Evolutionary conservation across 2,797 vertebrate species (phyloP), one percentile per base, ranked within the genome.

Genomic region (Taeniopygia guttata): DNA sequence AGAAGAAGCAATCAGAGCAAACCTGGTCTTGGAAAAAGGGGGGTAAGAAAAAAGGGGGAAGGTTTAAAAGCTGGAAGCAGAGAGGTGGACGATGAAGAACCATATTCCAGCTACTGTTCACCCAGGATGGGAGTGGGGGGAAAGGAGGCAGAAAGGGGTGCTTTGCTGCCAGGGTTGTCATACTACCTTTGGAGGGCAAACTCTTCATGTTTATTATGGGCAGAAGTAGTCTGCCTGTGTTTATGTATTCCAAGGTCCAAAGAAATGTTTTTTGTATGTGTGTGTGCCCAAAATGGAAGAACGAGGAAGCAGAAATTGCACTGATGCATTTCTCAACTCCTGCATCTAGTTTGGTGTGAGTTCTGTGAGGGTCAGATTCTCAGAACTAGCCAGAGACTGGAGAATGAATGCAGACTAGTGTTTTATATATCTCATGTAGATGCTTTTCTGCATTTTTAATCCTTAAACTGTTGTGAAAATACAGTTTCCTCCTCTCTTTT

Each of bases 71-170:
- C 36, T 66, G 43, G 58, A 46, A 87, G 29, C 0, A 8, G 68
- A 74, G 40, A 51, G 11, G 25, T 0, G 1, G 7, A 13, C 62
- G 52, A 63, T 68, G 34, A 75, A 70, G 40, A 84, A 34, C 48
- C 0, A 0, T 40, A 21, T 30, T 49, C 83, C 34, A 80, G 38
- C 48, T 51, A 11, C 20, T 32, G 22, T 56, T 67, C 73, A 54
- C 4, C 32, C 0, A 0, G 38, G 10, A 22, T 2, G 1, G 10
- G 5, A 45, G 8, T 0, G 0, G 2, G 18, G 18, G 25, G 13
- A 8, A 36, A 45, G 21, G 34, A 60, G 30, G 38, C 38, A 78
- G 49, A 76, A 89, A 25, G 34, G 16, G 9, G 1, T 51, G n/a
- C 11, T 75, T 42, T 92, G 30, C 46, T 86, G 64, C 56, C 10